Evolutionary conservation across 1,140 invertebrate genomes (phyloP), one percentile per base, ranked within the genome.

Genomic region (Cherax destructor): DNA sequence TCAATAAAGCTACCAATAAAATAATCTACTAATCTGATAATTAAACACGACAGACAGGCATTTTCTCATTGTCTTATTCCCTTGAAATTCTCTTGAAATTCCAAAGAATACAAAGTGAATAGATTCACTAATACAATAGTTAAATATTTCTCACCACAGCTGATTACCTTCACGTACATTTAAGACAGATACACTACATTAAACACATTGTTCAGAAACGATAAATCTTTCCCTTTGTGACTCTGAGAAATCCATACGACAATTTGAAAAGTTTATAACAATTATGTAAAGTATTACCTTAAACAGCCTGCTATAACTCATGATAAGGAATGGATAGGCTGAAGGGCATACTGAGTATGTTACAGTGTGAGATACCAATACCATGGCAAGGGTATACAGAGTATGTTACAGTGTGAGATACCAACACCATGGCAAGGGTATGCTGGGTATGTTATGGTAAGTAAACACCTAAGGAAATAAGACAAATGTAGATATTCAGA

Each of bases 111-210:
- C 30, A 41, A 41, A 41, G 30, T 41, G 30, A 41, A 41, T 41
- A 41, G 30, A 41, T 41, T 41, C 30, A 41, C 30, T 41, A 41
- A 41, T 41, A 24, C n/a, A 21, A 9, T 30, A 74, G 6, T 24
- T 30, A 74, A 74, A 74, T 74, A 74, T 30, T 74, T n/a, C 69
- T n/a, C 69, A 74, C 69, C n/a, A 30, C 69, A 74, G 24, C 11
- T 74, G 24, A 74, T 30, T 74, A 30, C n/a, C 69, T 41, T 74
- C 30, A 74, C 7, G 30, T 30, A 74, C n/a, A 74, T 30, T 30
- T 30, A 24, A 30, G 18, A 65, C 61, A 65, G 18, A 65, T 65
- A 18, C 61, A 65, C 6, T 74, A 74, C 24, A 74, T 5, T 74
- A 74, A 74, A 74, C 69, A 74, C 24, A 69, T 13, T 30, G 9